phyloP scores from a whole-genome alignment of 2,888 invertebrate species.

The Cylindroiulus punctatus region DNA sequence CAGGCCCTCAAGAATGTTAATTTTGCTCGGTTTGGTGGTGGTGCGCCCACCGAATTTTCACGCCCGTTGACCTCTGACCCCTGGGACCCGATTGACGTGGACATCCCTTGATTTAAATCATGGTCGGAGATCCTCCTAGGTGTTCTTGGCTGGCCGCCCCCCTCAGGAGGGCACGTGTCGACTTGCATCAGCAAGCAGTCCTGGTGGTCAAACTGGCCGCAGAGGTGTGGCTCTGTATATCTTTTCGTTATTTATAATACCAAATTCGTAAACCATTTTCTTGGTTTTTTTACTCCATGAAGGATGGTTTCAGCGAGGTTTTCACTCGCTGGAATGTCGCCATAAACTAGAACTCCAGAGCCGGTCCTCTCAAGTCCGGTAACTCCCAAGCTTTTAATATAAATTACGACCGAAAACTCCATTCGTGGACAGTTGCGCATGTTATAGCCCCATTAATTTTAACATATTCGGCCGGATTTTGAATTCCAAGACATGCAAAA shows the following conservation, averaged over 20 bases:
- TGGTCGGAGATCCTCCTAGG: neutral
- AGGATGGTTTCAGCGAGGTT: conserved; percentile 24
- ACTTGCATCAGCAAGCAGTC: neutral
- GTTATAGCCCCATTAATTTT: conserved; percentile 35
- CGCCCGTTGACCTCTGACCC: neutral
- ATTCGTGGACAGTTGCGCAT: conserved; percentile 26
- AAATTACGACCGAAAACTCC: conserved; percentile 4
- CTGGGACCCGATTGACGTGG: neutral
- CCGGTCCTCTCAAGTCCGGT: conserved; percentile 26
- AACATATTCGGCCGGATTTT: neutral
- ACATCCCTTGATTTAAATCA: neutral
- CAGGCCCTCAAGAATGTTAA: neutral
- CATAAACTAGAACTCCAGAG: neutral
- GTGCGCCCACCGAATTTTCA: neutral
- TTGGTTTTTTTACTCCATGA: neutral
- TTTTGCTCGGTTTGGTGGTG: neutral
- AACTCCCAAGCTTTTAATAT: conserved; percentile 45
- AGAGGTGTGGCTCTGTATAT: neutral
- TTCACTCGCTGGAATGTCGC: conserved; percentile 34
- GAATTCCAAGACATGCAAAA: conserved; percentile 3
- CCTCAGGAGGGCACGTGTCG: conserved; percentile 21
- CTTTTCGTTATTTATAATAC: conserved; percentile 19
- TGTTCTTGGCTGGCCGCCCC: neutral
- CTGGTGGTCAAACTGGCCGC: neutral
- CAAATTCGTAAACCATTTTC: neutral